These are phyloP conservation scores for Sisyra terminalis DNA, from an alignment of 2,888 invertebrate genomes.

Conservation along the genomic window DNA sequence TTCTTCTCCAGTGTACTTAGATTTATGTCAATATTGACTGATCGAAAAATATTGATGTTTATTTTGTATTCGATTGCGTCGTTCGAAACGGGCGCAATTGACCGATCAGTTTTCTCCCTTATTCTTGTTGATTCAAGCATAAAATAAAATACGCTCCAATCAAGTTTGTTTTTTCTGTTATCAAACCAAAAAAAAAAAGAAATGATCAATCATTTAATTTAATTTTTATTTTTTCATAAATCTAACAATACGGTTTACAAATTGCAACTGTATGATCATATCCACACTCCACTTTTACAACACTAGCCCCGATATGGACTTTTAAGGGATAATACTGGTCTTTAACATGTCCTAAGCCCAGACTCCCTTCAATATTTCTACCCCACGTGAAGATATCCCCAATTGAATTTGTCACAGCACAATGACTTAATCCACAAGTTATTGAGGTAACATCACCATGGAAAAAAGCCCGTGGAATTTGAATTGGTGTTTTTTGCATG, in stretches of 20 bases:
- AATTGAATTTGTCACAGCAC: constrained; percentile 64
- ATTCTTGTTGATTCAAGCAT: constrained; percentile 1
- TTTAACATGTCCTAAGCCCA: constrained; percentile 65
- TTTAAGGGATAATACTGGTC: constrained; percentile 83
- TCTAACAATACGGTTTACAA: constrained; percentile 37
- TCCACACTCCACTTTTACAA: constrained; percentile 58
- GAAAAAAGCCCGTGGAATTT: constrained; percentile 66
- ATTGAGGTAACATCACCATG: constrained; percentile 63
- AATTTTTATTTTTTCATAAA: too few species aligned
- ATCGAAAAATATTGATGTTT: constrained; percentile 17
- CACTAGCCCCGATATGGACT: constrained; percentile 62
- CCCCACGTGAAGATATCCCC: constrained; percentile 91
- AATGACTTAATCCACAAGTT: constrained; percentile 54
- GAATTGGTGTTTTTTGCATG: constrained; percentile 44
- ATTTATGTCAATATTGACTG: constrained; percentile 16
- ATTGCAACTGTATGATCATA: constrained; percentile 72
- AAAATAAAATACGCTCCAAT: too few species aligned
- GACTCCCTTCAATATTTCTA: constrained; percentile 61
- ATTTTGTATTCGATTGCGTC: constrained; percentile 14
- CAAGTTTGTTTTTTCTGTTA: too few species aligned
- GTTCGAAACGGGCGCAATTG: constrained; percentile 4
- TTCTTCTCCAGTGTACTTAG: too few species aligned
- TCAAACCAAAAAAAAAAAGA: too few species aligned
- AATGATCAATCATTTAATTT: too few species aligned
- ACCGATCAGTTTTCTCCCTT: constrained; percentile 1